These are phyloP conservation scores for Colaptes auratus DNA, from an alignment of 2,113 vertebrate genomes.

Conservation along the genomic window DNA sequence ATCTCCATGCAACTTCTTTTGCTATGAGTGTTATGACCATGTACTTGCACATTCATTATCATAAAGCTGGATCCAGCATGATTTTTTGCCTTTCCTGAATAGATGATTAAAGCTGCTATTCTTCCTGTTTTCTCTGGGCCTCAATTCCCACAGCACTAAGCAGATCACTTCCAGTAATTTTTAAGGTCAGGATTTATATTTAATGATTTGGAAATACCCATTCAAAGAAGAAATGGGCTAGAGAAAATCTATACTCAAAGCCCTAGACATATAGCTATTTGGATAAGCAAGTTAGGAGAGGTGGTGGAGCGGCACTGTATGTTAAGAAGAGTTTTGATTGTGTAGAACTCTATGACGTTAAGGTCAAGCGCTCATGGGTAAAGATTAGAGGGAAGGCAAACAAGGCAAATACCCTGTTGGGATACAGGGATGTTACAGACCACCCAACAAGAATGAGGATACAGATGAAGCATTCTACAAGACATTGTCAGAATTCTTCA, in stretches of 20 bases:
- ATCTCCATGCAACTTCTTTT: background rate
- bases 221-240: background rate
- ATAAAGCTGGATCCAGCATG: background rate
- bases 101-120: background rate
- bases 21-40: background rate
- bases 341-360: no score
- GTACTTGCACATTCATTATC: background rate
- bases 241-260: background rate
- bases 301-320: no score
- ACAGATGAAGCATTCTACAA: no score
- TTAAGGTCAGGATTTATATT: background rate
- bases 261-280: background rate
- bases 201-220: background rate
- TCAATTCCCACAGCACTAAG: background rate
- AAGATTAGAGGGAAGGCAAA: no score
- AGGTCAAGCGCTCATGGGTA: no score
- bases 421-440: no score
- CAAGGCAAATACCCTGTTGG: no score
- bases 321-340: no score
- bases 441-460: no score
- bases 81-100: background rate
- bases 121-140: background rate
- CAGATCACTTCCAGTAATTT: background rate
- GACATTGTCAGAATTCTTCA: no score
- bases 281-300: no score